Percentiles rank a stretch among this genome's conserved stretches.
phyloP scores from a whole-genome alignment of 2,888 invertebrate genomes.

The Adelphocoris suturalis region DNA sequence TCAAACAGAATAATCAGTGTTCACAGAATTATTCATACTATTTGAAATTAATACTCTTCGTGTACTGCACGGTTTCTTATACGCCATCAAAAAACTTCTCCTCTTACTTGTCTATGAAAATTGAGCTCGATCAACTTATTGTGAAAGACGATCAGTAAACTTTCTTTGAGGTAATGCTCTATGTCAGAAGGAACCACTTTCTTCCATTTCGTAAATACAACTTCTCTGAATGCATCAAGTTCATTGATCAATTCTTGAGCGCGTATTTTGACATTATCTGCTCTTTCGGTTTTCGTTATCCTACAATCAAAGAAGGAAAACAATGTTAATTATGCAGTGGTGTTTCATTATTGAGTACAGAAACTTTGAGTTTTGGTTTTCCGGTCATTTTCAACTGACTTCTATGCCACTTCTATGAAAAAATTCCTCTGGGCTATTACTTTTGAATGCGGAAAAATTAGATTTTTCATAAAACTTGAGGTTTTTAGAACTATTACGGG shows the following conservation, averaged over 20 bases:
- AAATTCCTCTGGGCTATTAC: no score
- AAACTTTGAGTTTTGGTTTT: no score
- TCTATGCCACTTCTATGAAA: no score
- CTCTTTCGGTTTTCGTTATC: slow-evolving; percentile 67
- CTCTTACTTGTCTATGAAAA: slow-evolving; percentile 83
- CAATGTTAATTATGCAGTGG: no score
- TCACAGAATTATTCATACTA: no score
- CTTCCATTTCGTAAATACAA: slow-evolving; percentile 86
- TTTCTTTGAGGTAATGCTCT: slow-evolving; percentile 82
- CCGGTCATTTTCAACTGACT: no score
- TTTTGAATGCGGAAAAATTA: no score
- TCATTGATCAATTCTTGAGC: slow-evolving; percentile 83
- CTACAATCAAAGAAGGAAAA: slow-evolving; percentile 26
- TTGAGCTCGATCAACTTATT: slow-evolving; percentile 83
- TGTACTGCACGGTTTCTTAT: background rate
- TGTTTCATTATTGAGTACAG: no score
- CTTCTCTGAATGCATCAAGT: slow-evolving; percentile 83
- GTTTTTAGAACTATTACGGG: no score
- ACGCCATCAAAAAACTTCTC: background rate
- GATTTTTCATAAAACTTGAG: no score
- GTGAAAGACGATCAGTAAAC: slow-evolving; percentile 82
- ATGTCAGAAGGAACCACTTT: slow-evolving; percentile 84
- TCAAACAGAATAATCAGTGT: background rate
- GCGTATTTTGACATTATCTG: slow-evolving; percentile 72
- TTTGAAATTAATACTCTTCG: no score